A percentile compares a stretch with the other conserved stretches of the same genome.
Evolutionary conservation across 2,113 vertebrate species (phyloP).

Genomic region (Helogale parvula): DNA sequence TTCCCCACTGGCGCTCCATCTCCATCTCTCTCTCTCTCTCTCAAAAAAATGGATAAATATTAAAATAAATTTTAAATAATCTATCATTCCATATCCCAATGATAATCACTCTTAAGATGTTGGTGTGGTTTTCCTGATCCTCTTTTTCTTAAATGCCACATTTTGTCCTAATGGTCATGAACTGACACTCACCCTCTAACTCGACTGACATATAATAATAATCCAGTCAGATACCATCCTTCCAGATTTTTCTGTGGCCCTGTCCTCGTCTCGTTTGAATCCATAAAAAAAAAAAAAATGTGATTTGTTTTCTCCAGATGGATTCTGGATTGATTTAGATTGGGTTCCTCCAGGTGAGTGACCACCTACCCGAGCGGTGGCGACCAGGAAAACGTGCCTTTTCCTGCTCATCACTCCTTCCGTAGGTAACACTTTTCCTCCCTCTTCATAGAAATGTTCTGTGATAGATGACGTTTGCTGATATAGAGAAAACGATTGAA

Average conservation of each 20-base stretch:
- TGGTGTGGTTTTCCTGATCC: not conserved
- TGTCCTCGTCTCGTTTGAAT: not conserved
- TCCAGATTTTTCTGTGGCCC: not conserved
- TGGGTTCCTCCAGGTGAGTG: not conserved
- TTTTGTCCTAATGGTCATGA: not conserved
- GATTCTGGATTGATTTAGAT: not conserved
- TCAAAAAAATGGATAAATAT: too few species aligned
- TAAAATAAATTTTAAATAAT: not conserved
- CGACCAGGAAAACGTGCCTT: not conserved
- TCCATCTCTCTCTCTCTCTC: too few species aligned
- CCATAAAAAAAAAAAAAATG: not conserved
- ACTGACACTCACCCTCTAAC: not conserved
- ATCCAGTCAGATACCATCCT: not conserved
- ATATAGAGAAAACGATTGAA: not conserved
- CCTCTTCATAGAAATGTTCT: not conserved
- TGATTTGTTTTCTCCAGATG: not conserved
- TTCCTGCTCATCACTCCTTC: not conserved
- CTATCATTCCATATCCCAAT: not conserved
- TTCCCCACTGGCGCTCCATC: too few species aligned
- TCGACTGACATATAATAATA: not conserved
- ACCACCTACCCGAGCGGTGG: not conserved
- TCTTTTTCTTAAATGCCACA: not conserved
- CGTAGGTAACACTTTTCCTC: not conserved
- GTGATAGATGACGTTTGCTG: not conserved
- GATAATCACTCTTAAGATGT: not conserved